These are phyloP conservation scores for Centropristis striata DNA, from an alignment of 2,113 vertebrate genomes.

Conservation along the genomic window DNA sequence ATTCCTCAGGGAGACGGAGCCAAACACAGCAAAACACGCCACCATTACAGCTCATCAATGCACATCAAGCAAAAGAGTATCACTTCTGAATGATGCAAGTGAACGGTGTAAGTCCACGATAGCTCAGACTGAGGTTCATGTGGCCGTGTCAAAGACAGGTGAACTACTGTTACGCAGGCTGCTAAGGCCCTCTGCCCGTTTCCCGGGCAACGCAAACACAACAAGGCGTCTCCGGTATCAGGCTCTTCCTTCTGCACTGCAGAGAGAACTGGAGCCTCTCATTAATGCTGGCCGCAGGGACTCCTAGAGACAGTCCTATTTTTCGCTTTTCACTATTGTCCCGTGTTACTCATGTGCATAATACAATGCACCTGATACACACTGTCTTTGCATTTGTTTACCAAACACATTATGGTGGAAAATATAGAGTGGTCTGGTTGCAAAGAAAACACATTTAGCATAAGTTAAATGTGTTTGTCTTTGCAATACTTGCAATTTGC, in stretches of 20 bases:
- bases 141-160: slow-evolving; percentile 51
- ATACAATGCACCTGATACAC: slow-evolving; percentile 13
- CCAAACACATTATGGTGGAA: neutral
- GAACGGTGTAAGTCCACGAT: neutral
- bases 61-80: neutral
- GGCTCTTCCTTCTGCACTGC: slow-evolving; percentile 56
- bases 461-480: too few relatives aligned
- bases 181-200: slow-evolving; percentile 67
- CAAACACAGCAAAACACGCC: slow-evolving; percentile 51
- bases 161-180: slow-evolving; percentile 59
- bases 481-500: too few relatives aligned
- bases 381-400: neutral
- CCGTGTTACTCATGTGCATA: slow-evolving; percentile 33
- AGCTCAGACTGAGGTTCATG: neutral
- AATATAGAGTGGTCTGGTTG: neutral
- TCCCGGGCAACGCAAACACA: slow-evolving; percentile 80
- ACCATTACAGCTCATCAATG: neutral
- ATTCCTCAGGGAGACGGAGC: slow-evolving; percentile 48
- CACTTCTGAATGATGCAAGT: neutral
- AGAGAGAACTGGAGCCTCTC: slow-evolving; percentile 67
- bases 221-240: slow-evolving; percentile 80
- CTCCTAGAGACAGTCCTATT: slow-evolving; percentile 47
- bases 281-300: slow-evolving; percentile 74
- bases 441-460: neutral
- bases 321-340: slow-evolving; percentile 51